Base-by-base conservation (phyloP, 2,113 vertebrate species). In the Trochalopteron elliotii region DNA sequence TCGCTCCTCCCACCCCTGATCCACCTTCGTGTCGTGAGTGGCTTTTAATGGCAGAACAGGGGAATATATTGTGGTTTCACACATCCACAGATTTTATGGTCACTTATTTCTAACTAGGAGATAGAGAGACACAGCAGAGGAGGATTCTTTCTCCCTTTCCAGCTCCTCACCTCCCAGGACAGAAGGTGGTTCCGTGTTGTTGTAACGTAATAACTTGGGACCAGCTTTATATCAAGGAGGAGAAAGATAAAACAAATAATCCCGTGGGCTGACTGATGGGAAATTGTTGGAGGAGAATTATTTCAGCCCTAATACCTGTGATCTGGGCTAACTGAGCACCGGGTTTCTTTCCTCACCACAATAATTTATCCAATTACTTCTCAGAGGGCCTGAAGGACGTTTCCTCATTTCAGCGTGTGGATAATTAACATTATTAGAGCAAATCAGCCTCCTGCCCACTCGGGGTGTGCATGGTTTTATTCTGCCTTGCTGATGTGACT, bases 11-110 rank as follows among this genome's bases (percentile, higher is more conserved):
- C 95, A 22, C 64, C 83, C 90, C 95, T 81, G 94, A 96, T 93
- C 92, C 91, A 79, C 96, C 89, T 90, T 97, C 53, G 74, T 39
- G 70, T 80, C 91, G 31, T 83, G 76, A 97, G 97, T n/a, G 86
- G 96, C 64, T 97, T 98, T 98, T 98, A 97, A 98, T 95, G 97
- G 92, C 77, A 97, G 97, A 87, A 89, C 90, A 67, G 97, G 97
- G 97, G 96, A 96, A 97, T 94, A 91, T 95, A 95, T 93, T 98
- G 97, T 97, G 98, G 98, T 98, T 98, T 98, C 97, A 98, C 98
- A 98, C 98, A 93, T 97, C 95, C 74, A 94, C 87, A 35, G 94
- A 85, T 97, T 97, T 98, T 97, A 97, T 13, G 68, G 90, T 94
- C 97, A 94, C 97, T 98, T 97, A 97, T 64, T 96, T 60, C 90